Percentiles rank a stretch among this genome's conserved stretches.
phyloP scores from a whole-genome alignment of 2,797 vertebrate genomes.

The Arrhamphus sclerolepis region DNA sequence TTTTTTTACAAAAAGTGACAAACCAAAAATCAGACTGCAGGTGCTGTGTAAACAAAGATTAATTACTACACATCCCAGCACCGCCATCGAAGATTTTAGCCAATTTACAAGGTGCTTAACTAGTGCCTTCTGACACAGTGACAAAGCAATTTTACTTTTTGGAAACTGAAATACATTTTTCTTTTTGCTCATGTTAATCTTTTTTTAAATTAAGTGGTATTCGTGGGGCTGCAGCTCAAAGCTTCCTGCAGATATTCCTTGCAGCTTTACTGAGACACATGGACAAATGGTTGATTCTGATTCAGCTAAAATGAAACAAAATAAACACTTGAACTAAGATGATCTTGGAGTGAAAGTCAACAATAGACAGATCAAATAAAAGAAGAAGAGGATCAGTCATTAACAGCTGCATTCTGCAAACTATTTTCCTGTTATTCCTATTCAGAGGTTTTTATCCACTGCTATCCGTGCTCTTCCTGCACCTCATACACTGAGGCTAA shows the following conservation, averaged over 20 bases:
- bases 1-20: neutral
- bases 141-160: no score
- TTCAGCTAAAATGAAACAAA: slow-evolving; percentile 2
- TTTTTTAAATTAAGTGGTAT: neutral
- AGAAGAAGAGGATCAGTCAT: no score
- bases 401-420: no score
- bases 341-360: no score
- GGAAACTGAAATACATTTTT: neutral
- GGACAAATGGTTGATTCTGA: slow-evolving; percentile 10
- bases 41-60: slow-evolving; percentile 9
- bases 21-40: slow-evolving; percentile 3
- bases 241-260: neutral
- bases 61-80: slow-evolving; percentile 4
- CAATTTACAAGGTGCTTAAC: neutral
- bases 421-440: no score
- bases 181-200: neutral
- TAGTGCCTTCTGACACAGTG: no score
- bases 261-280: neutral
- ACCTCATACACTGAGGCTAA: no score
- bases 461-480: no score
- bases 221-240: neutral
- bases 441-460: no score
- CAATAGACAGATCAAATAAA: no score
- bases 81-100: neutral
- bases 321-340: no score